Conservation (phyloP, 2,113 vertebrate genomes). For the Lepisosteus oculatus region DNA sequence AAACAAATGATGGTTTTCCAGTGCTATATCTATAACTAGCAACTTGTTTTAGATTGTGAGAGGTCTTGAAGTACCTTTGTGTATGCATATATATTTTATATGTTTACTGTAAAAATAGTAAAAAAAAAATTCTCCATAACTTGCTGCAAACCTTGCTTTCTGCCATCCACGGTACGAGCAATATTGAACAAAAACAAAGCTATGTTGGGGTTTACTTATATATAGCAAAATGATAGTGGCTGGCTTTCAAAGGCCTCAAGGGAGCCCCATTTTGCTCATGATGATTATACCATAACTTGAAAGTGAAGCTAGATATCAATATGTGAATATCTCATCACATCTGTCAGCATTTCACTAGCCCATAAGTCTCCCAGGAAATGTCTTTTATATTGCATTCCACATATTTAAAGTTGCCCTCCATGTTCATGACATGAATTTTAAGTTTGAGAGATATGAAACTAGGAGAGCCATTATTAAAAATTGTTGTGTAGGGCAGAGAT, state of each 20-base stretch:
- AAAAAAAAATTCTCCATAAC: neutral
- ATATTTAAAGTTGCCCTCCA: neutral
- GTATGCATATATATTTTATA: neutral
- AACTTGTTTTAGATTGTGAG: too few relatives aligned
- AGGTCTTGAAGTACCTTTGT: neutral
- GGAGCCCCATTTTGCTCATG: neutral
- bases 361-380: neutral
- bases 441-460: neutral
- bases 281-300: neutral
- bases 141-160: neutral
- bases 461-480: too few relatives aligned
- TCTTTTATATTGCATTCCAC: neutral
- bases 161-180: neutral
- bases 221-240: neutral
- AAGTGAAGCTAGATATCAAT: constrained; percentile 1
- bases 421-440: neutral
- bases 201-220: neutral
- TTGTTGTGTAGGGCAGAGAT: too few relatives aligned
- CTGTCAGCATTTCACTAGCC: neutral
- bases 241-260: neutral
- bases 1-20: too few relatives aligned
- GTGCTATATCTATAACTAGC: too few relatives aligned
- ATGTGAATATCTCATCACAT: neutral
- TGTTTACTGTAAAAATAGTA: neutral
- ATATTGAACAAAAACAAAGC: neutral